A percentile compares a stretch with the other conserved stretches of the same genome.
Evolutionary conservation across 2,113 vertebrate species (phyloP).

Genomic region (Lontra canadensis): DNA sequence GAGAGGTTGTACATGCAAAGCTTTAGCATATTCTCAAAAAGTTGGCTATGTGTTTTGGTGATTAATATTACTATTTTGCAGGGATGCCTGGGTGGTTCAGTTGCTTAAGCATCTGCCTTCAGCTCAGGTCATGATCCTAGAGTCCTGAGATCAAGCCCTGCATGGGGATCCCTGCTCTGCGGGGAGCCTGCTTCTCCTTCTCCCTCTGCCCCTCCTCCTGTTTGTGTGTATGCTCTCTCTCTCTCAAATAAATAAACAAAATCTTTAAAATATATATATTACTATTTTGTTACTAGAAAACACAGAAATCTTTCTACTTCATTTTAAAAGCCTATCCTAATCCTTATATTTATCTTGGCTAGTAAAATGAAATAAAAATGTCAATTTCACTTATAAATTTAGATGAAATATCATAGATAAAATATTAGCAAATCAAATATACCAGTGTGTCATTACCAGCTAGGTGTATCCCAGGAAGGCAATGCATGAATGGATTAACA

Average conservation of each 20-base stretch:
- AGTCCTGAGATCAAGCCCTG: background rate
- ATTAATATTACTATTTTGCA: background rate
- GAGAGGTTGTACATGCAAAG: background rate
- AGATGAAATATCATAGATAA: slow-evolving; percentile 33
- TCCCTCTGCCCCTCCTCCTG: background rate
- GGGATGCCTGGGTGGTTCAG: background rate
- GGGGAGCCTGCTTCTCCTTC: background rate
- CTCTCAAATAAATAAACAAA: background rate
- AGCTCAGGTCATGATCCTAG: background rate
- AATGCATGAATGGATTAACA: slow-evolving; percentile 49
- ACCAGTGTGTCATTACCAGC: slow-evolving; percentile 30
- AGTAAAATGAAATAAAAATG: slow-evolving; percentile 46
- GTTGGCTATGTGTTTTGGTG: background rate
- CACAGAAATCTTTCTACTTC: background rate
- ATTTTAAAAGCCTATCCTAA: slow-evolving; percentile 35
- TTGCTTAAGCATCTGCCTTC: background rate
- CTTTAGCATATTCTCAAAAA: background rate
- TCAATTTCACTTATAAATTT: slow-evolving; percentile 40
- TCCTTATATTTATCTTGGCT: background rate
- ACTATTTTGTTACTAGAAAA: slow-evolving; percentile 37
- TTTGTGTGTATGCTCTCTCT: background rate
- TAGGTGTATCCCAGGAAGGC: background rate
- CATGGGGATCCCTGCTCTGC: no score
- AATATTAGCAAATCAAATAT: slow-evolving; percentile 40
- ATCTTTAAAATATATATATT: background rate